These are phyloP conservation scores for Oegoconia quadripuncta DNA, from an alignment of 2,888 invertebrate species.

Conservation along the genomic window DNA sequence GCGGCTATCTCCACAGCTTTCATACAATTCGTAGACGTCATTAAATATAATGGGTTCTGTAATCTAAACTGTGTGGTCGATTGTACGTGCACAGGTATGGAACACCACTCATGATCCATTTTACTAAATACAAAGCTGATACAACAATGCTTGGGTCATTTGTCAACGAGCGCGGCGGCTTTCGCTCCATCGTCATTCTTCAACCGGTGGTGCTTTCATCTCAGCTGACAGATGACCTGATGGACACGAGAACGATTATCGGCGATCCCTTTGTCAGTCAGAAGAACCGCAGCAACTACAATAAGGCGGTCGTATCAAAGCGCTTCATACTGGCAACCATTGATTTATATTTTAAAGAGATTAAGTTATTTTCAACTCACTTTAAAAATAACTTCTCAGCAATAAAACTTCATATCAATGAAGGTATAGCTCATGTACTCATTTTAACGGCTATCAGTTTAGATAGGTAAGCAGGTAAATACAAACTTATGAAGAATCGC, in stretches of 20 bases:
- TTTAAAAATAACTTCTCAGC: too few species aligned
- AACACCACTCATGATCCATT: constrained; percentile 43
- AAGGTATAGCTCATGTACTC: too few species aligned
- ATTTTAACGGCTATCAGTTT: too few species aligned
- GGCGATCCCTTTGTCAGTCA: constrained; percentile 57
- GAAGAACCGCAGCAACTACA: constrained; percentile 49
- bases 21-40: too few species aligned
- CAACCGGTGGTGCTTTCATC: constrained; percentile 52
- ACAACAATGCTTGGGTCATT: constrained; percentile 55
- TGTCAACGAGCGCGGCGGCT: constrained; percentile 45
- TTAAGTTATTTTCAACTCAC: too few species aligned
- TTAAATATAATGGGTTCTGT: too few species aligned
- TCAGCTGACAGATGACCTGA: constrained; percentile 69
- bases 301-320: constrained; percentile 61
- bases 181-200: constrained; percentile 30
- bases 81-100: not conserved
- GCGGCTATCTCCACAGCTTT: too few species aligned
- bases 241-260: constrained; percentile 66
- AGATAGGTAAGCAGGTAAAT: too few species aligned
- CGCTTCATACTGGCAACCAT: constrained; percentile 15
- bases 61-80: constrained; percentile 4
- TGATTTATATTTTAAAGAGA: constrained; percentile 12
- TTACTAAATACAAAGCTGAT: constrained; percentile 51
- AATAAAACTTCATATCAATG: too few species aligned
- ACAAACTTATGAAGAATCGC: too few species aligned